Conservation (phyloP, 1,140 invertebrate species). For the Heliconius eleuchia region DNA sequence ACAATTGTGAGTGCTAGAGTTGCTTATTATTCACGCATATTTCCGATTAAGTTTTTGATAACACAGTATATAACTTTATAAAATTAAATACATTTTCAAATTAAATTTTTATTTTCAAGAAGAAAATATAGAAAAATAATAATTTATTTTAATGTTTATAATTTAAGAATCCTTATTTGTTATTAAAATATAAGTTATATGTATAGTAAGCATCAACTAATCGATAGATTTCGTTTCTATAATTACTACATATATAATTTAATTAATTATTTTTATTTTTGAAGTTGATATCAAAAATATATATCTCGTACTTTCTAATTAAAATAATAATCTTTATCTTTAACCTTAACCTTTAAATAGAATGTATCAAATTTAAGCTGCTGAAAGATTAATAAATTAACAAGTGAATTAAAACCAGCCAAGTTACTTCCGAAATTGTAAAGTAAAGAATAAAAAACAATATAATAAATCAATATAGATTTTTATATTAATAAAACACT, state of each 20-base stretch:
- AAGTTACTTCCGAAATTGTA: not conserved
- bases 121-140: not conserved
- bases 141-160: not conserved
- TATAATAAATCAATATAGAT: no score
- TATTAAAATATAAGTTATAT: no score
- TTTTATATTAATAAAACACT: no score
- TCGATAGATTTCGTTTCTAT: no score
- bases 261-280: not conserved
- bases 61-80: not conserved
- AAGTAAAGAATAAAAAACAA: not conserved
- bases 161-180: no score
- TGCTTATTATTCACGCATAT: not conserved
- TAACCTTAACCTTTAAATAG: constrained; percentile 10
- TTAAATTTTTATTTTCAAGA: not conserved
- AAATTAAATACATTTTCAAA: not conserved
- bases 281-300: not conserved
- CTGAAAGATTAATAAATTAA: no score
- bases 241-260: not conserved
- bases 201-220: no score
- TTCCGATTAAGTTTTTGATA: not conserved
- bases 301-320: not conserved
- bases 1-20: not conserved
- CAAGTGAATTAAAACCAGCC: not conserved
- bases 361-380: not conserved
- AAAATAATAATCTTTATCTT: not conserved